Evolutionary conservation across 2,797 vertebrate species (phyloP).

Genomic region (Petrocephalus sullivani): DNA sequence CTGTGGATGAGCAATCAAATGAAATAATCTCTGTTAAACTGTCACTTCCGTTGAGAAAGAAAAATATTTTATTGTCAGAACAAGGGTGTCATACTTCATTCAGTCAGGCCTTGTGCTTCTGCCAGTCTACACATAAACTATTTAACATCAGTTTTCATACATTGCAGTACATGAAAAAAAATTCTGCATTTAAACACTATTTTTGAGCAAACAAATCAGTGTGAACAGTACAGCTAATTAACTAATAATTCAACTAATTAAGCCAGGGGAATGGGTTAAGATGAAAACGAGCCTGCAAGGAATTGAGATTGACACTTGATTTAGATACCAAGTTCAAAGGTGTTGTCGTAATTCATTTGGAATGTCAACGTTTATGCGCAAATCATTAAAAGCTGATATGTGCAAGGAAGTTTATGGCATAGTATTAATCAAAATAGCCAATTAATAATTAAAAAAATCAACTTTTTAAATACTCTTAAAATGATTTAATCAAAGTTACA

Average conservation of each 20-base stretch:
- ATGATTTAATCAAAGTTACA: background rate
- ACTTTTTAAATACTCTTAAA: background rate
- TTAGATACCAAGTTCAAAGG: slow-evolving; percentile 10
- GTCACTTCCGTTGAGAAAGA: background rate
- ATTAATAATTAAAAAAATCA: background rate
- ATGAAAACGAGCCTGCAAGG: background rate
- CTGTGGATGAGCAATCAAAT: background rate
- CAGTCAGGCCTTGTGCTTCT: background rate
- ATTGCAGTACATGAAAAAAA: background rate
- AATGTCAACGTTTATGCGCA: background rate
- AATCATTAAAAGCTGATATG: background rate
- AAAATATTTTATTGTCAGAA: background rate
- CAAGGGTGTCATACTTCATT: background rate
- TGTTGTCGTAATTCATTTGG: background rate
- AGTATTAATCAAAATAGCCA: background rate
- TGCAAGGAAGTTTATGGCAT: background rate
- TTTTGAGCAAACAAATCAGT: background rate
- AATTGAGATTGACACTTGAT: background rate
- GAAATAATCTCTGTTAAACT: background rate
- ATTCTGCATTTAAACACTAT: background rate
- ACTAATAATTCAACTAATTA: slow-evolving; percentile 4
- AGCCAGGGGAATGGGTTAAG: background rate
- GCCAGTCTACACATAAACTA: background rate
- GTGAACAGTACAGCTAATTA: background rate
- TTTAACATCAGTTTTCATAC: background rate